Base-by-base conservation (phyloP, 2,888 invertebrate genomes). In the Andrena flavipes region DNA sequence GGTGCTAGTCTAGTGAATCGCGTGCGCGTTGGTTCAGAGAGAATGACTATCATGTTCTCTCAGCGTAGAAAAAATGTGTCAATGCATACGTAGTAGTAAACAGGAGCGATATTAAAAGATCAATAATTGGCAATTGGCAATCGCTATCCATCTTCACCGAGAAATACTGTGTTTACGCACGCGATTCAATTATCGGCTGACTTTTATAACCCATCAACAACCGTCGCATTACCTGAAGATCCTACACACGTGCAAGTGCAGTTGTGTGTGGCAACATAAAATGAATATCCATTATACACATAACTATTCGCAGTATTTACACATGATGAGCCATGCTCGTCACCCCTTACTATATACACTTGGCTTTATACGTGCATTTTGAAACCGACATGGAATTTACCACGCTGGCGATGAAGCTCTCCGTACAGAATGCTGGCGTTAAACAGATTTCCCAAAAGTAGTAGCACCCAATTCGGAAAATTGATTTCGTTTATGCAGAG, bases 321-420 rank as follows among this genome's bases (percentile, higher is more conserved):
- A 10, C n/a, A 60, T 2, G 42, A 48, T 8, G 23, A 10, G 20
- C 16, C 8, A 30, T 33, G 2, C 13, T 67, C 65, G n/a, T 23
- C 42, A 67, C 33, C 13, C 54, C 63, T 74, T 71, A 35, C 10
- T 62, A 8, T 62, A 8, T 23, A 13, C 16, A 30, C 6, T 30
- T 6, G 59, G 29, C 48, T 51, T 60, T 60, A 26, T 10, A 10
- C n/a, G 29, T 63, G 49, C 48, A 62, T 29, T 64, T 62, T 71
- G 10, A 29, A 20, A 63, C 42, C 48, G 5, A 64, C 62, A 68
- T 71, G 51, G n/a, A 29, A n/a, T 4, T 42, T 82, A 65, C 73
- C 72, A 29, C 16, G 10, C 10, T 20, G 7, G 0, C 20, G 72
- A 80, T 76, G 65, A 69, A 35, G 1, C n/a, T 13, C 48, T 10